A percentile compares a stretch with the other conserved stretches of the same genome.
Conservation (phyloP, 2,888 invertebrate species). For the Tethea ocularis region DNA sequence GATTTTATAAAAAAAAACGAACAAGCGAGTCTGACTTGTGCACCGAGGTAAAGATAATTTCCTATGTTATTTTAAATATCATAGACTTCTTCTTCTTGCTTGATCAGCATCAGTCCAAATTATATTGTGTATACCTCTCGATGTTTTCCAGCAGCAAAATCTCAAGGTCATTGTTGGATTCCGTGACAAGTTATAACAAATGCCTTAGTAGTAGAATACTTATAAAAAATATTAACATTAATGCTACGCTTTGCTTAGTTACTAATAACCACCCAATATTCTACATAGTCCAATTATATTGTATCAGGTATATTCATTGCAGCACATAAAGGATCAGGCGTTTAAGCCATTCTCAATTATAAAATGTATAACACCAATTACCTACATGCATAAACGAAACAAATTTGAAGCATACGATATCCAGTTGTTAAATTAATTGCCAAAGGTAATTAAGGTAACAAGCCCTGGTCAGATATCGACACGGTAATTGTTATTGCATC, state of each 20-base stretch:
- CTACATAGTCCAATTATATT: not conserved
- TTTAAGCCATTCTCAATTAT: constrained; percentile 10
- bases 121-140: too few relatives aligned
- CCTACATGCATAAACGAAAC: not conserved
- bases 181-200: too few relatives aligned
- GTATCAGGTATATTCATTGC: not conserved
- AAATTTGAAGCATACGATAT: constrained; percentile 7
- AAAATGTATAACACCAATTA: constrained; percentile 12
- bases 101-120: too few relatives aligned
- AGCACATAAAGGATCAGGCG: not conserved
- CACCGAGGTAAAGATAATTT: too few relatives aligned
- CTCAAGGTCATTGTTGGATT: too few relatives aligned
- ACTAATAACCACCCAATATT: not conserved
- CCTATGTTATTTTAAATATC: too few relatives aligned
- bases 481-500: constrained; percentile 35
- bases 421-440: constrained; percentile 36
- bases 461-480: constrained; percentile 40
- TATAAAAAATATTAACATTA: too few relatives aligned
- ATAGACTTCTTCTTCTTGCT: too few relatives aligned
- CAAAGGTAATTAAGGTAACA: constrained; percentile 41
- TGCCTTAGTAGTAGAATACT: too few relatives aligned
- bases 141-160: too few relatives aligned
- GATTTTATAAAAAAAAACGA: too few relatives aligned
- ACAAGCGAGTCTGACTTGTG: too few relatives aligned
- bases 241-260: not conserved